Evolutionary conservation across 2,888 invertebrate species (phyloP).

Genomic region (Cerceris rybyensis): DNA sequence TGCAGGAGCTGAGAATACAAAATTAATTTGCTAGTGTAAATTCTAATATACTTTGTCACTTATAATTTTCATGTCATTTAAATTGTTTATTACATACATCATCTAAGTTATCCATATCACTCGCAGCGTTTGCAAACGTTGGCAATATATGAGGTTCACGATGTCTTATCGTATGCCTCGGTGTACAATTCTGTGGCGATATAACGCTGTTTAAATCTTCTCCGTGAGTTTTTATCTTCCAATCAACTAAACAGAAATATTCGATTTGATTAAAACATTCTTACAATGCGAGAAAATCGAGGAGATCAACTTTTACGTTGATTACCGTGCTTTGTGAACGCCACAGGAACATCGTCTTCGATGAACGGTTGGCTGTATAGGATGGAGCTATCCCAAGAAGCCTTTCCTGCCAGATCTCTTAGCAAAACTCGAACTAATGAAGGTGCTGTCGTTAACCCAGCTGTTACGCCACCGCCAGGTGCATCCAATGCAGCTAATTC

Average conservation of each 20-base stretch:
- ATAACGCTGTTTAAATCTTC: constrained; percentile 73
- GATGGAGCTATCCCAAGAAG: constrained; percentile 97
- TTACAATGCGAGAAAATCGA: background rate
- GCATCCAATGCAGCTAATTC: constrained; percentile 93
- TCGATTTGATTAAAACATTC: background rate
- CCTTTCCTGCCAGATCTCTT: constrained; percentile 96
- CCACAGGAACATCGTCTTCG: constrained; percentile 68
- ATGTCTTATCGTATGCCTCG: constrained; percentile 88
- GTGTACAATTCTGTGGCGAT: constrained; percentile 82
- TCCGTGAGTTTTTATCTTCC: constrained; percentile 65
- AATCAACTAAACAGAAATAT: constrained; percentile 60
- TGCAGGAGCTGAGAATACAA: constrained; percentile 87
- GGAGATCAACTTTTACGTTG: constrained; percentile 9
- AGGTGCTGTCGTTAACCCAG: constrained; percentile 78
- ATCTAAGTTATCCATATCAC: constrained; percentile 95
- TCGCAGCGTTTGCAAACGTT: constrained; percentile 90
- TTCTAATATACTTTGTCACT: too few species aligned
- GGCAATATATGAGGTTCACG: constrained; percentile 90
- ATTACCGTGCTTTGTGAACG: constrained; percentile 69
- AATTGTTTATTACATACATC: constrained; percentile 86
- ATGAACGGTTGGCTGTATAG: constrained; percentile 89
- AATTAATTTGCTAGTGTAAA: background rate
- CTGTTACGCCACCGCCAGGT: constrained; percentile 89
- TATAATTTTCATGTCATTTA: constrained; percentile 7
- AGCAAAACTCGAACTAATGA: constrained; percentile 89